Conservation (phyloP, 2,888 invertebrate genomes). For the Orthosia gothica region DNA sequence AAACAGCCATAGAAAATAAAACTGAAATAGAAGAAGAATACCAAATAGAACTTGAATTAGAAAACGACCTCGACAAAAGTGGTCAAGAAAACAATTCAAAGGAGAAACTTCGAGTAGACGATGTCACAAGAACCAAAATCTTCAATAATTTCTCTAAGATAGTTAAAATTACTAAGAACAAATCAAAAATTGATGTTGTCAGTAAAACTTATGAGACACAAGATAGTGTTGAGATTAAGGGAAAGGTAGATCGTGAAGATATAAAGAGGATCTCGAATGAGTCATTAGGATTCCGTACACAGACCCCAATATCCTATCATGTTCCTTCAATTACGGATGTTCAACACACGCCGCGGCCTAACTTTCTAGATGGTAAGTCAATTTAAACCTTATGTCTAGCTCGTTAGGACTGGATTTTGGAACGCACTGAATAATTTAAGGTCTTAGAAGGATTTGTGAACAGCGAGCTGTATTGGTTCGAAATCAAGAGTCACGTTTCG, state of each 20-base stretch:
- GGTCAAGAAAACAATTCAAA: constrained; percentile 75
- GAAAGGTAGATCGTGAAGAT: constrained; percentile 39
- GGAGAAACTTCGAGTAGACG: constrained; percentile 85
- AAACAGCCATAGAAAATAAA: constrained; percentile 24
- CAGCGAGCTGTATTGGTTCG: constrained; percentile 28
- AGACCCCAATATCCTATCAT: constrained; percentile 67
- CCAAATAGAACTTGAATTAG: constrained; percentile 59
- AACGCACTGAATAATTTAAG: constrained; percentile 26
- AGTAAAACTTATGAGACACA: constrained; percentile 49
- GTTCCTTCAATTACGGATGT: constrained; percentile 71
- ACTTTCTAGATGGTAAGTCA: constrained; percentile 76
- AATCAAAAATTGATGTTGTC: constrained; percentile 41
- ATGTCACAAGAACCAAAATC: constrained; percentile 82
- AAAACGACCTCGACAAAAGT: constrained; percentile 55
- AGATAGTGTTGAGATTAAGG: constrained; percentile 42
- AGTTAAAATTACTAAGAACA: constrained; percentile 76
- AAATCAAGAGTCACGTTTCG: constrained; percentile 40
- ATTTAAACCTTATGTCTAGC: constrained; percentile 49
- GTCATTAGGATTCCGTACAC: constrained; percentile 70
- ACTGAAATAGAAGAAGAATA: constrained; percentile 57
- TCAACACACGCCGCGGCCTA: constrained; percentile 72
- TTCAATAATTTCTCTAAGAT: constrained; percentile 87
- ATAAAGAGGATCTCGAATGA: constrained; percentile 67
- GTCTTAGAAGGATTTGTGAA: constrained; percentile 43
- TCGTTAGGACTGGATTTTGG: constrained; percentile 18